phyloP scores from a whole-genome alignment of 2,888 invertebrate species.

The Apodemia zela region DNA sequence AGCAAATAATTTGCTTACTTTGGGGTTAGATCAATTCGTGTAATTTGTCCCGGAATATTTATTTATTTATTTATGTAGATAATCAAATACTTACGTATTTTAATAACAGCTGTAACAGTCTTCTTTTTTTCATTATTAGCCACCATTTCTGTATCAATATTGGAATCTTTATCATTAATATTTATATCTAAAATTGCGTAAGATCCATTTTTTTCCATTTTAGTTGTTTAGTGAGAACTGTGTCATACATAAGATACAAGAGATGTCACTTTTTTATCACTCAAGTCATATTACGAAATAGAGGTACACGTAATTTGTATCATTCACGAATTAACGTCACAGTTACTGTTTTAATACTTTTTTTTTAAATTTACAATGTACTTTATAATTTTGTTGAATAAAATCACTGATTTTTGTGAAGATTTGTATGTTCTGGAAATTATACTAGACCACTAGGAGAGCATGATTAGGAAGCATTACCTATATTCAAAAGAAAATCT shows the following conservation, averaged over 20 bases:
- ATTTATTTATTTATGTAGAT: not conserved
- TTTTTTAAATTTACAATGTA: too few relatives aligned
- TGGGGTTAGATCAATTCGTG: too few relatives aligned
- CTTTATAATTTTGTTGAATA: too few relatives aligned
- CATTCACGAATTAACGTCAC: not conserved
- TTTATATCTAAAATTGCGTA: constrained; percentile 64
- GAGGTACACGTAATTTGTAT: not conserved
- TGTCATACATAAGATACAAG: not conserved
- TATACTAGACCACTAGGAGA: not conserved
- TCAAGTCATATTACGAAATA: constrained; percentile 22
- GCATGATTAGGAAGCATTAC: not conserved
- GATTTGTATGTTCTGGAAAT: too few relatives aligned
- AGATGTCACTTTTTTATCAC: constrained; percentile 18
- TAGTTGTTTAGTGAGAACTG: not conserved
- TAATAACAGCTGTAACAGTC: constrained; percentile 54
- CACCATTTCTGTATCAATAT: constrained; percentile 39
- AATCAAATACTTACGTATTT: constrained; percentile 61
- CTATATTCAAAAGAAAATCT: not conserved
- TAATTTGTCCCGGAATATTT: too few relatives aligned
- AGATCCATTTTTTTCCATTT: constrained; percentile 47
- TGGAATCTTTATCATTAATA: constrained; percentile 49
- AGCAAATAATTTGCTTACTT: too few relatives aligned
- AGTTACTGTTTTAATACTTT: not conserved
- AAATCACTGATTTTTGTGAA: too few relatives aligned
- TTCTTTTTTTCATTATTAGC: constrained; percentile 43